Base-by-base conservation (phyloP, 2,113 vertebrate species). In the Manacus vitellinus region DNA sequence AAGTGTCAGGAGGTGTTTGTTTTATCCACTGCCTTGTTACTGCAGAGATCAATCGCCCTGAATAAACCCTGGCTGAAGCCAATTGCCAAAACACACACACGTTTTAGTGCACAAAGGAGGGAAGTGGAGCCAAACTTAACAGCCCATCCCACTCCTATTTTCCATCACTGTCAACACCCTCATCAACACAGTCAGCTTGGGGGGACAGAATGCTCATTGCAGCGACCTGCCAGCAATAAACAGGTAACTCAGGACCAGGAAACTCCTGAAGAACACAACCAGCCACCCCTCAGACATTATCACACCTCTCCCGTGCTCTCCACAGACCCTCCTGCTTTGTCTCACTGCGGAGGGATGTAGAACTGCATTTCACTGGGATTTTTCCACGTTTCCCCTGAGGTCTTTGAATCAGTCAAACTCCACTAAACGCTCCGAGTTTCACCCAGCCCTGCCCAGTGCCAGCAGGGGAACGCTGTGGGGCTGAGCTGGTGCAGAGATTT, bases 201-300 rank as follows among this genome's bases (percentile, higher is more conserved):
- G 61, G 51, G 49, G 51, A 65, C 23, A 8, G 9, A 41, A 16
- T 35, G 62, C 41, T 66, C 15, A 9, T 17, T n/a, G 66, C 30
- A 49, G 47, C 1, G 43, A 44, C 43, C 85, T 71, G 85, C 43
- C 63, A 63, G 86, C 70, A 31, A 33, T 3, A 54, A 59, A 47
- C 58, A 21, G 52, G 52, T 35, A 31, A 43, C 67, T 19, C 7
- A 6, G 59, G 63, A 37, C 44, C 41, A 74, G 66, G 65, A 51
- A 88, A 88, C 63, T 37, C 73, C 79, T 27, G 31, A 56, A 54
- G 52, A 43, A 6, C 49, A 54, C 65, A 54, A 12, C 28, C 59
- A 62, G 4, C 17, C 66, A 9, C 16, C 43, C 20, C n/a, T 39
- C 18, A 3, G 6, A 9, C 1, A 0, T 19, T 9, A 16, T 5